Evolutionary conservation across 2,797 vertebrate genomes (phyloP), one percentile per base, ranked within the genome.

Genomic region (Hydrolagus colliei): DNA sequence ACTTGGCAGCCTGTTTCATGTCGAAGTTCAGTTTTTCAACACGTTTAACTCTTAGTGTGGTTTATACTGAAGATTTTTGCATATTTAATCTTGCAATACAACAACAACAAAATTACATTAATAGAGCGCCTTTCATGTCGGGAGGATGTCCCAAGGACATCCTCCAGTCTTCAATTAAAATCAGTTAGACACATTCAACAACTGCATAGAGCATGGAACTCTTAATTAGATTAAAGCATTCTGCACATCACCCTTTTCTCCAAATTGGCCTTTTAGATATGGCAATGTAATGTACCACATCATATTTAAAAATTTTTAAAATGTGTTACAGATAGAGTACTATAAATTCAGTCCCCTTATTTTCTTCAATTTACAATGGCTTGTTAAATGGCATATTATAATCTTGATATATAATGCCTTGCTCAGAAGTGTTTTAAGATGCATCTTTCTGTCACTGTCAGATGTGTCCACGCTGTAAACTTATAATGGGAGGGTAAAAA

Each of bases 81-180:
- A 62, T 59, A 76, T 76, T 76, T 76, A 63, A 79, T 14, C 61
- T 79, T 79, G 77, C 61, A 32, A 13, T 79, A 14, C 32, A 32
- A 27, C 27, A 27, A 27, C 27, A 27, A 27, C 27, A 27, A 27
- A 27, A 27, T 27, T 27, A 27, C 27, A 27, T 27, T 27, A 1
- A 1, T 27, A 27, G 27, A 27, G 27, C 27, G 27, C 27, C 27
- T 27, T 27, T 27, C 27, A 27, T 27, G 9, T 20, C n/a, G n/a
- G n/a, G n/a, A n/a, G n/a, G n/a, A n/a, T n/a, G n/a, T n/a, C n/a
- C n/a, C n/a, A n/a, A n/a, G n/a, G n/a, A n/a, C n/a, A n/a, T n/a
- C n/a, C n/a, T n/a, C n/a, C n/a, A n/a, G n/a, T n/a, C 61, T 27
- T 79, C 65, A 65, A 4, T 65, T 79, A n/a, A 79, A 22, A 79